phyloP scores from a whole-genome alignment of 23 tunicate species.

The Halocynthia roretzi region DNA sequence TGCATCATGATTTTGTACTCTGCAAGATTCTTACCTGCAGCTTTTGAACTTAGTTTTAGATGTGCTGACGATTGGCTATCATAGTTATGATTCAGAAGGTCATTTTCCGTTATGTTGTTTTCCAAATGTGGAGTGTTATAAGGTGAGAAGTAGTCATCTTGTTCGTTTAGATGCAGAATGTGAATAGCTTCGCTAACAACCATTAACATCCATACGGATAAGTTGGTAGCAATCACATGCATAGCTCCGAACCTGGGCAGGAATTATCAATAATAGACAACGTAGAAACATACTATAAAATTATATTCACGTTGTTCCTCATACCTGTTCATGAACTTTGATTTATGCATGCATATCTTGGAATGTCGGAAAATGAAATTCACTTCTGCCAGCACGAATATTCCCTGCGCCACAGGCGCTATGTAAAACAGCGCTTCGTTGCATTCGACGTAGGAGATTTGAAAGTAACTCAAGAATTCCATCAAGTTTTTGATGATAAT shows the following conservation, averaged over 20 bases:
- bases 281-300: not conserved
- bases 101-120: too few species aligned
- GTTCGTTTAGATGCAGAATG: too few species aligned
- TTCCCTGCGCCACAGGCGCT: conserved; percentile 35
- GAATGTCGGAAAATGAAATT: conserved; percentile 62
- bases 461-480: conserved; percentile 41
- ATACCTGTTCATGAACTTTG: conserved; percentile 33
- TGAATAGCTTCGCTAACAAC: conserved; percentile 47
- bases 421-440: conserved; percentile 36
- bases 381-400: conserved; percentile 60
- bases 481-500: conserved; percentile 77
- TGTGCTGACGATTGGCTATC: too few species aligned
- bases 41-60: too few species aligned
- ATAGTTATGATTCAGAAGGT: too few species aligned
- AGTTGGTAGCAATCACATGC: conserved; percentile 79
- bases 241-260: conserved; percentile 61
- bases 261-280: not conserved
- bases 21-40: too few species aligned
- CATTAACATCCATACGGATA: conserved; percentile 58
- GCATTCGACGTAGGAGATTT: conserved; percentile 31
- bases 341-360: conserved; percentile 49
- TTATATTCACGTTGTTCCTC: not conserved
- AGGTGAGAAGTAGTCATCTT: too few species aligned
- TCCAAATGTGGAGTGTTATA: too few species aligned
- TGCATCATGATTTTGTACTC: too few species aligned